Percentiles rank a stretch among this genome's conserved stretches.
phyloP scores from a whole-genome alignment of 2,797 vertebrate species.

The Cossypha polioptera region DNA sequence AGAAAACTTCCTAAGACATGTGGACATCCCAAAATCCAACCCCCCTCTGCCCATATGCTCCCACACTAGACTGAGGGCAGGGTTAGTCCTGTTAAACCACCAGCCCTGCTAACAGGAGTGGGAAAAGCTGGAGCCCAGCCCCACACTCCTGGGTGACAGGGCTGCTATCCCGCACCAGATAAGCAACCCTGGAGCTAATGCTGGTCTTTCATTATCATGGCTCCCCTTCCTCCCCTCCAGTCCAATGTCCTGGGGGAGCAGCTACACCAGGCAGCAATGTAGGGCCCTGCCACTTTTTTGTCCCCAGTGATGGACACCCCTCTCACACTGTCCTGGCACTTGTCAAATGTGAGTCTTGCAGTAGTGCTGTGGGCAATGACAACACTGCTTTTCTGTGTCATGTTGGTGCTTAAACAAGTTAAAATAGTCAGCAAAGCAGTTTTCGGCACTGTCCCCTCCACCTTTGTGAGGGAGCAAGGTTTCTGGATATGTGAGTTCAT shows the following conservation, averaged over 20 bases:
- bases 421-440: not conserved
- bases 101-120: not conserved
- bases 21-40: not conserved
- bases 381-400: not conserved
- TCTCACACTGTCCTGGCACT: not conserved
- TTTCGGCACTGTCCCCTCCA: not conserved
- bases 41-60: not conserved
- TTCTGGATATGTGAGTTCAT: not conserved
- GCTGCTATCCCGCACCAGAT: not conserved
- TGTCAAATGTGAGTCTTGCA: not conserved
- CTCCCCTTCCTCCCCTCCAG: not conserved
- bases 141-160: not conserved
- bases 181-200: not conserved
- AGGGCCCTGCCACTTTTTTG: not conserved
- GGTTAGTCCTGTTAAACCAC: not conserved
- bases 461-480: not conserved
- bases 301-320: not conserved
- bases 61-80: rapidly evolving
- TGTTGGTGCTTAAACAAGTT: not conserved
- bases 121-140: not conserved
- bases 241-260: not conserved
- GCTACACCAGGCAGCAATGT: not conserved
- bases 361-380: not conserved
- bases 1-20: not conserved
- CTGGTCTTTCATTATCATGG: not conserved